These are phyloP conservation scores for Perizoma affinitatum DNA, from an alignment of 2,888 invertebrate genomes.

Conservation along the genomic window DNA sequence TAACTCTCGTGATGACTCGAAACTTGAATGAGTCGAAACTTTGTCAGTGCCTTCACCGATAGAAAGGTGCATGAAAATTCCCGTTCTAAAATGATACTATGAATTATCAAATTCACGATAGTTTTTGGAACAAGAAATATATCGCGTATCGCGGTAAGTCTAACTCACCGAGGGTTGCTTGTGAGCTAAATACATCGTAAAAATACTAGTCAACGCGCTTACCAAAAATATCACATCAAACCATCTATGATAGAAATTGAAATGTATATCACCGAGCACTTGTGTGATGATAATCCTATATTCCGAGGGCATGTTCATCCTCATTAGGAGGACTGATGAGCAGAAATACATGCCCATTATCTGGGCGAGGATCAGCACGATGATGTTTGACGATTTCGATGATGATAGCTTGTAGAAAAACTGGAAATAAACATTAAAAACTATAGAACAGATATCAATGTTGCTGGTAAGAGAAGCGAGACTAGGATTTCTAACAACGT, in stretches of 20 bases:
- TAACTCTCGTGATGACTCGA: too few species aligned
- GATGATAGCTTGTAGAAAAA: constrained; percentile 99
- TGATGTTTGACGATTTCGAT: constrained; percentile 98
- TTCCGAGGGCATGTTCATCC: constrained; percentile 99
- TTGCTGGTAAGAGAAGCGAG: too few species aligned
- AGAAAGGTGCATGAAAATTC: too few species aligned
- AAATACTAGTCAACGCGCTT: constrained; percentile 97
- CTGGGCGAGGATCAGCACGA: constrained; percentile 97
- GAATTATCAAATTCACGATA: too few species aligned
- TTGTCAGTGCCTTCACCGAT: too few species aligned
- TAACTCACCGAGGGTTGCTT: constrained; percentile 89
- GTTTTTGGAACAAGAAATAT: too few species aligned
- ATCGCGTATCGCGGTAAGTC: too few species aligned
- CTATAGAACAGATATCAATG: too few species aligned
- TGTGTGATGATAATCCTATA: constrained; percentile 94
- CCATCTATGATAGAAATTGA: constrained; percentile 99
- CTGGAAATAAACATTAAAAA: constrained; percentile 74
- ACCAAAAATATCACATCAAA: constrained; percentile 99
- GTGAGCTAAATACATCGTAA: constrained; percentile 97
- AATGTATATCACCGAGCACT: constrained; percentile 98
- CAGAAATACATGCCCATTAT: constrained; percentile 99
- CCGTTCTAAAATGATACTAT: too few species aligned
- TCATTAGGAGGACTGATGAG: constrained; percentile 97
- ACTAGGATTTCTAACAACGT: too few species aligned
- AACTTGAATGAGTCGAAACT: too few species aligned